Evolutionary conservation across 2,113 vertebrate genomes (phyloP), one percentile per base, ranked within the genome.

Genomic region (Etheostoma spectabile): DNA sequence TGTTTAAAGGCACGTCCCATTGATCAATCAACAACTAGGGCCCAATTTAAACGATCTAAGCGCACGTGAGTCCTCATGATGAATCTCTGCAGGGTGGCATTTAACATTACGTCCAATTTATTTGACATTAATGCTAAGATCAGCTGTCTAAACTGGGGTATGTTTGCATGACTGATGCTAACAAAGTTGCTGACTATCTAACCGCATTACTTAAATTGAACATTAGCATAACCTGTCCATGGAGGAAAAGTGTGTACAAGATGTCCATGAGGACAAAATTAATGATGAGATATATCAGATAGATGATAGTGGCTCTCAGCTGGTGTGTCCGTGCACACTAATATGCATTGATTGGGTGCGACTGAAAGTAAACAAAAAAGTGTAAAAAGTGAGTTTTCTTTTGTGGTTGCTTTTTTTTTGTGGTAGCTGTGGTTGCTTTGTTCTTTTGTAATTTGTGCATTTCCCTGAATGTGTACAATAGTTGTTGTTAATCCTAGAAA

Each of bases 151-250:
- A 72, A 57, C n/a, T 63, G 19, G 2, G 18, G 46, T 35, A 11
- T 19, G n/a, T 38, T 55, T 38, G 27, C 65, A 30, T 33, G 64
- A 51, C 46, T 51, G 18, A 51, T 33, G 8, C 63, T 10, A 6
- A 27, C 11, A 35, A 5, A 38, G 27, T n/a, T 42, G 55, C n/a
- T 66, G 61, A 76, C 8, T 64, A 49, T 62, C 18, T 27, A 45
- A 70, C 24, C 45, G 12, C 30, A 19, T 53, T 60, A 33, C 42
- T 27, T 33, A 68, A 66, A 52, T 53, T 21, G 15, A 77, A 61
- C 30, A 46, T 64, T n/a, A 57, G 42, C 4, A 24, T 21, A 53
- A 30, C 18, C 3, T 38, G 19, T 18, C 19, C 2, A n/a, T 22
- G 16, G 14, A 16, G n/a, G 12, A 27, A 30, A 33, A 5, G 18